Conservation (phyloP, 2,797 vertebrate genomes). For the Intellagama lesueurii region DNA sequence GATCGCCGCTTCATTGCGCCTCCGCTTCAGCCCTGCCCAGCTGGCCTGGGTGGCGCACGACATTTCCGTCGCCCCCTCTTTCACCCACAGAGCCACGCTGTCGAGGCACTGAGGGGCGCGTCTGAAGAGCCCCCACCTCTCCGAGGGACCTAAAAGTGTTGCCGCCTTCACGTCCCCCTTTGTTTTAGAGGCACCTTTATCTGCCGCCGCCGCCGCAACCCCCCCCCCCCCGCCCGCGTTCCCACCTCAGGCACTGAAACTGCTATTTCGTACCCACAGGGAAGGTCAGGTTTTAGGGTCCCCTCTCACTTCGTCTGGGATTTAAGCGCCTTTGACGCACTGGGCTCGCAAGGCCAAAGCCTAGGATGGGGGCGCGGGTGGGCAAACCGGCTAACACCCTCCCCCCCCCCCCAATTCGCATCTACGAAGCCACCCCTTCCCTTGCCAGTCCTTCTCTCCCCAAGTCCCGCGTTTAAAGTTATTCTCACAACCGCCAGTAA, state of each 20-base stretch:
- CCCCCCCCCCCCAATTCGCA: not conserved
- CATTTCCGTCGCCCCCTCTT: not conserved
- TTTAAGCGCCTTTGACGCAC: not conserved
- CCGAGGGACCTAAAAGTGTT: not conserved
- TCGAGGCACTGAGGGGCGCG: not conserved
- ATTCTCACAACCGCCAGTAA: not conserved
- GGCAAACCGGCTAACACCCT: not conserved
- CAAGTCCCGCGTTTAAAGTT: not conserved
- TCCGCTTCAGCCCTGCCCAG: not conserved
- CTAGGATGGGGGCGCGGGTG: not conserved
- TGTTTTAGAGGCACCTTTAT: not conserved
- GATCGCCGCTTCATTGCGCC: not conserved
- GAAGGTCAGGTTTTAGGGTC: not conserved
- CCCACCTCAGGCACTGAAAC: no score
- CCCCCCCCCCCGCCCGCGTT: not conserved
- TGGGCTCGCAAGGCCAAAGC: not conserved
- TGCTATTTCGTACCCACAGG: no score
- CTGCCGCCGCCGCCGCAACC: not conserved
- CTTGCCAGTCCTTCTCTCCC: not conserved
- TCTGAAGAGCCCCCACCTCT: not conserved
- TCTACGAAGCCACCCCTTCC: not conserved
- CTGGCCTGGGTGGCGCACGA: no score
- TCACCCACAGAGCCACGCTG: not conserved
- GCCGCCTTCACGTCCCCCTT: not conserved
- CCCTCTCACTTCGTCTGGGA: no score